Evolutionary conservation across 2,888 invertebrate genomes (phyloP).

Genomic region (Drosophila barbarae): DNA sequence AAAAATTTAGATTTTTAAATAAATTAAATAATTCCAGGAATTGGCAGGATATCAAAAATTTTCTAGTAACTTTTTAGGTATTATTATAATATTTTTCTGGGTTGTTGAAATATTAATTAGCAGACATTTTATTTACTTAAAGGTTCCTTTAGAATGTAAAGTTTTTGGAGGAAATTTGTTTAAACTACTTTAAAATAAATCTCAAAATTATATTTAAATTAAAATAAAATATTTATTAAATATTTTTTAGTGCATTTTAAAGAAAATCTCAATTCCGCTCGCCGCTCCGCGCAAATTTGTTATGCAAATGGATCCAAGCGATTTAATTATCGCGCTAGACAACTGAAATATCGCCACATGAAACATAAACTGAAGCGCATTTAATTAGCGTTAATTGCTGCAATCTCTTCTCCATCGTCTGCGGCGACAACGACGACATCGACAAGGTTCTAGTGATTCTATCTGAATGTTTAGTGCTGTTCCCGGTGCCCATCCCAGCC

Average conservation of each 20-base stretch:
- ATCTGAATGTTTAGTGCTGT: conserved; percentile 50
- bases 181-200: no score
- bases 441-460: conserved; percentile 51
- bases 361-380: conserved; percentile 71
- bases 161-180: neutral
- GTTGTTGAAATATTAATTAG: neutral
- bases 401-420: conserved; percentile 62
- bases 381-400: conserved; percentile 78
- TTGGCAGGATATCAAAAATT: neutral
- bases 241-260: neutral
- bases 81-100: neutral
- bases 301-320: conserved; percentile 74
- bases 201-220: no score
- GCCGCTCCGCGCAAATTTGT: conserved; percentile 60
- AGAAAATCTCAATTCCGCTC: conserved; percentile 11
- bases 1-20: neutral
- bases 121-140: neutral
- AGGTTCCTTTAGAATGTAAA: no score
- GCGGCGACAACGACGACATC: conserved; percentile 36
- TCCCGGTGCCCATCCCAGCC: conserved; percentile 27
- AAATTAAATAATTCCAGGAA: neutral
- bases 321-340: conserved; percentile 77
- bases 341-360: conserved; percentile 76
- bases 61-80: neutral
- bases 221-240: neutral